phyloP scores from a whole-genome alignment of 2,888 invertebrate genomes.

The Apeira syringaria region DNA sequence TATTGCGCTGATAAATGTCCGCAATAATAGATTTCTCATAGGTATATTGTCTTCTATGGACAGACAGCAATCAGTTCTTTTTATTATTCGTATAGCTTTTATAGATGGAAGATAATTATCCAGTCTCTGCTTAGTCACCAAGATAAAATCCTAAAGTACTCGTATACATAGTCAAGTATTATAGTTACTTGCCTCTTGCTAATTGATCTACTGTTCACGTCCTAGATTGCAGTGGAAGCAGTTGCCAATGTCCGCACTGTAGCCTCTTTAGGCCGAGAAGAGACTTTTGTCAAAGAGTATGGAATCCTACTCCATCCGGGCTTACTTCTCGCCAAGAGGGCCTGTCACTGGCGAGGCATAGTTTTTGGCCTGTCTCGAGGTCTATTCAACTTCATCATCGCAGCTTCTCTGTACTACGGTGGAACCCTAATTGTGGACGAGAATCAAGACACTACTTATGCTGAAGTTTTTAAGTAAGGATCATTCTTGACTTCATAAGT shows the following conservation, averaged over 20 bases:
- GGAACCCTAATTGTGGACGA: conserved; percentile 86
- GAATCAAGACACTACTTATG: conserved; percentile 70
- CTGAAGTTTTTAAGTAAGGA: conserved; percentile 87
- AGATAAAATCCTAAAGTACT: too few relatives aligned
- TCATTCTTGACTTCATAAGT: too few relatives aligned
- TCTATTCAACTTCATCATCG: conserved; percentile 88
- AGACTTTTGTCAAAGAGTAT: conserved; percentile 86
- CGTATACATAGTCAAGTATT: too few relatives aligned
- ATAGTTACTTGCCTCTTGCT: too few relatives aligned
- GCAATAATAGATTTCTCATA: too few relatives aligned
- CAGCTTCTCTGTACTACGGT: conserved; percentile 89
- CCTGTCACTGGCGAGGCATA: conserved; percentile 86
- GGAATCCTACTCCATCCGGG: conserved; percentile 84
- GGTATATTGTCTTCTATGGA: too few relatives aligned
- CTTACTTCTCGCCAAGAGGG: conserved; percentile 79
- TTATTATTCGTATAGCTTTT: too few relatives aligned
- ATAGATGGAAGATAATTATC: too few relatives aligned
- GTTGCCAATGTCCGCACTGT: conserved; percentile 91
- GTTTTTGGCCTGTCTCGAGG: conserved; percentile 89
- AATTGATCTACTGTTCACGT: too few relatives aligned
- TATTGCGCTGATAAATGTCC: too few relatives aligned
- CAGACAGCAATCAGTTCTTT: too few relatives aligned
- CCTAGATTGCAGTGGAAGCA: conserved; percentile 89
- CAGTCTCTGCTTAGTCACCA: too few relatives aligned
- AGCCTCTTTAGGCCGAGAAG: conserved; percentile 88